phyloP scores from a whole-genome alignment of 2,113 vertebrate species.

The Scomber scombrus region DNA sequence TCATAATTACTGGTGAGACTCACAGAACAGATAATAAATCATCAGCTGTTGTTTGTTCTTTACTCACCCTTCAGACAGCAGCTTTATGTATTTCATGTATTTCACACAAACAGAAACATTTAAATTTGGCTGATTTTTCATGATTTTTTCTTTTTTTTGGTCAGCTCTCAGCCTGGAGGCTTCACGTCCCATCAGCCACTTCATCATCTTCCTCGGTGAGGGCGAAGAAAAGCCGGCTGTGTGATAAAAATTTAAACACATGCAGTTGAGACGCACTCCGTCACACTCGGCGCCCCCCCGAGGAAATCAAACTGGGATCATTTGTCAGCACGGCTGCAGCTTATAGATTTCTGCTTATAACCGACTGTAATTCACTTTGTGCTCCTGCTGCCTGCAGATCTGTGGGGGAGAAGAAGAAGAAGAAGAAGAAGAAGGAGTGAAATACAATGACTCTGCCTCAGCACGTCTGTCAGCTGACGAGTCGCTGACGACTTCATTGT shows the following conservation, averaged over 20 bases:
- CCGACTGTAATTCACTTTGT: constrained; percentile 36
- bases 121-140: too few relatives aligned
- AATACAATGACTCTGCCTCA: constrained; percentile 24
- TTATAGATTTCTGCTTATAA: constrained; percentile 57
- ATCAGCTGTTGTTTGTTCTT: too few relatives aligned
- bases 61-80: too few relatives aligned
- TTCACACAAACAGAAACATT: too few relatives aligned
- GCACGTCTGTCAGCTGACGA: constrained; percentile 23
- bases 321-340: constrained; percentile 47
- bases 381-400: constrained; percentile 26
- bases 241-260: constrained; percentile 52
- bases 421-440: neutral
- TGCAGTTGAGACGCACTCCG: constrained; percentile 1
- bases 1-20: too few relatives aligned
- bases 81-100: too few relatives aligned
- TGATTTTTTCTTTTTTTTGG: constrained; percentile 1
- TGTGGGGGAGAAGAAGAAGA: constrained; percentile 5
- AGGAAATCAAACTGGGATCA: constrained; percentile 52
- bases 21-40: too few relatives aligned
- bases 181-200: constrained; percentile 40
- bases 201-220: constrained; percentile 23
- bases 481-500: constrained; percentile 12
- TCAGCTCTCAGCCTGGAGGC: constrained; percentile 23
- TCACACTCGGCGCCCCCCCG: neutral
- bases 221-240: constrained; percentile 27